Conservation (phyloP, 1,140 invertebrate genomes). For the Bombus consobrinus region DNA sequence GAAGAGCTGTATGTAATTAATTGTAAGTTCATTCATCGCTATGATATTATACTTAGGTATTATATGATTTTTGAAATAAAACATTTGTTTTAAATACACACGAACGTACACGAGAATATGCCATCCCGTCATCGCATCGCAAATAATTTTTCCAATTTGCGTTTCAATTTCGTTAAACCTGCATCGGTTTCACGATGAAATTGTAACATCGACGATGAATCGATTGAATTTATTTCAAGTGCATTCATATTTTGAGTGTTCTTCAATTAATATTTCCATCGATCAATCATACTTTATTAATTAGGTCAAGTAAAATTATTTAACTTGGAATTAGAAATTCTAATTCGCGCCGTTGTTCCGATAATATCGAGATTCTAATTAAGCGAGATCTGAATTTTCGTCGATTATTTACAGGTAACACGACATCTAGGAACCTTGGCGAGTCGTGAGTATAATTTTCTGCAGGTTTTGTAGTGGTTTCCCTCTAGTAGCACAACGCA, state of each 20-base stretch:
- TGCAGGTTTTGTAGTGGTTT: neutral
- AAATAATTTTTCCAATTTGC: neutral
- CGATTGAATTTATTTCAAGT: too few relatives aligned
- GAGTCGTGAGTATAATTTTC: slow-evolving; percentile 79
- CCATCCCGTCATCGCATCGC: slow-evolving; percentile 18
- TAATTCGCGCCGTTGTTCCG: neutral
- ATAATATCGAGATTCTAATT: neutral
- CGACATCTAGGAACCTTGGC: slow-evolving; percentile 75
- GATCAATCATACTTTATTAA: neutral
- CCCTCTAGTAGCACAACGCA: slow-evolving; percentile 26
- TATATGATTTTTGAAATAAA: slow-evolving; percentile 82
- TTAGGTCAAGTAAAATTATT: neutral
- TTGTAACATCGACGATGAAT: too few relatives aligned
- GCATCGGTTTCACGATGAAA: too few relatives aligned
- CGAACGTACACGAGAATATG: slow-evolving; percentile 52
- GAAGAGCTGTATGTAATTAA: slow-evolving; percentile 79
- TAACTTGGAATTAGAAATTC: neutral
- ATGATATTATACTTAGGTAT: slow-evolving; percentile 79
- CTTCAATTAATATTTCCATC: too few relatives aligned
- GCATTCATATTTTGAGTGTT: too few relatives aligned
- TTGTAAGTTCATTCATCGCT: slow-evolving; percentile 71
- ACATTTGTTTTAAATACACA: slow-evolving; percentile 81
- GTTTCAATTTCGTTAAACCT: neutral
- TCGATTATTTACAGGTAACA: slow-evolving; percentile 74
- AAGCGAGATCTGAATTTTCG: slow-evolving; percentile 9